These are phyloP conservation scores for Zhuqinia jingwanae DNA, from an alignment of 2,888 invertebrate genomes.

Conservation along the genomic window DNA sequence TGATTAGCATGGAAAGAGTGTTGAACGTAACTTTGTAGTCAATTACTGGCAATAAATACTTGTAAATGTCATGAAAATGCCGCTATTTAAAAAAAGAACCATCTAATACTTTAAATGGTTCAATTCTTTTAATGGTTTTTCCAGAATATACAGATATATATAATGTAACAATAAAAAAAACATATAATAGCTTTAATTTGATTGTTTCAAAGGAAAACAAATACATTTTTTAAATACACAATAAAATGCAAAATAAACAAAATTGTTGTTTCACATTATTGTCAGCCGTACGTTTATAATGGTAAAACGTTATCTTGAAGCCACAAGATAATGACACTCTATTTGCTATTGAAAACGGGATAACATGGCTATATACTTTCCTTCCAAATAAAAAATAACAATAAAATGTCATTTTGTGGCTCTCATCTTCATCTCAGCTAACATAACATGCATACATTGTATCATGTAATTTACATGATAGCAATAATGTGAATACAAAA, in stretches of 20 bases:
- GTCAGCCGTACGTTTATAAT: background rate
- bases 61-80: slow-evolving; percentile 59
- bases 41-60: slow-evolving; percentile 71
- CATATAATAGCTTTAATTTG: background rate
- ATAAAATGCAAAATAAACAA: slow-evolving; percentile 11
- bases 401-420: slow-evolving; percentile 57
- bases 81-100: background rate
- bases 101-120: background rate
- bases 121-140: slow-evolving; percentile 5
- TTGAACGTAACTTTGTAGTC: no score
- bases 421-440: slow-evolving; percentile 62
- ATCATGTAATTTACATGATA: slow-evolving; percentile 66
- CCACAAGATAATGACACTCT: slow-evolving; percentile 34
- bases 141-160: background rate
- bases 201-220: background rate
- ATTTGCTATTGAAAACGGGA: background rate
- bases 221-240: slow-evolving; percentile 19
- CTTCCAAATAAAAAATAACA: slow-evolving; percentile 40
- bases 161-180: background rate
- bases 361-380: background rate
- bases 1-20: slow-evolving; percentile 60
- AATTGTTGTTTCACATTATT: no score
- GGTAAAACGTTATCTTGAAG: slow-evolving; percentile 46
- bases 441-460: no score
- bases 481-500: slow-evolving; percentile 34